Evolutionary conservation across 2,888 invertebrate species (phyloP), one percentile per base, ranked within the genome.

Genomic region (Drosophila rubida): DNA sequence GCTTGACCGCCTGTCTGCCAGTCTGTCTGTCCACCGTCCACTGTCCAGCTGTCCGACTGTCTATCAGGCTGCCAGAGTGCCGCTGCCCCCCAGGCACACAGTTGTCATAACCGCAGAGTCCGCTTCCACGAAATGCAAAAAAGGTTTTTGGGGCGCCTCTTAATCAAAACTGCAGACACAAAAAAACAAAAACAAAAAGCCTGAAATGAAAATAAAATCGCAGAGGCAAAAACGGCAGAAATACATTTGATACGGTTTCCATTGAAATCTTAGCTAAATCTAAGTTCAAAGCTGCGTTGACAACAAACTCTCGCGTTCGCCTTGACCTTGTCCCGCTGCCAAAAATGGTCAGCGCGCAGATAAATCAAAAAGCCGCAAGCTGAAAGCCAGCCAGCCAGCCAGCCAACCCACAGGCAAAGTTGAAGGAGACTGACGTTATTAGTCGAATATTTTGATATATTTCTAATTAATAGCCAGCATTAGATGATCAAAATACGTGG

Each of bases 161-260:
- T 78, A 87, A 84, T 84, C 83, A 78, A 84, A 82, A 64, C 64
- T 73, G 85, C 86, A 84, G 88, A 82, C 82, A 58, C 39, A 63
- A 50, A 50, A 50, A 51, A 45, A 44, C 49, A 13, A 13, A 45
- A 65, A 48, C 13, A 27, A 7, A n/a, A n/a, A n/a, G n/a, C n/a
- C n/a, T 5, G 13, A 13, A 35, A 22, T 13, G 41, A 41, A 19
- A 13, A 27, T 45, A 19, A 48, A 16, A 51, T 30, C 19, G 14
- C 27, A 8, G 16, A 55, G 41, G 19, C 41, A 11, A 59, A 32
- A 50, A 57, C n/a, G 16, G 23, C 46, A 46, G n/a, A 51, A 48
- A 64, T 58, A 49, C 19, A 19, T 27, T 64, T 53, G 49, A 83
- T 60, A 60, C 44, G 23, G 51, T 73, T 84, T 88, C 80, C 76